Percentiles rank a stretch among this genome's conserved stretches.
Evolutionary conservation across 2,888 invertebrate genomes (phyloP).

Genomic region (Zootermopsis nevadensis): DNA sequence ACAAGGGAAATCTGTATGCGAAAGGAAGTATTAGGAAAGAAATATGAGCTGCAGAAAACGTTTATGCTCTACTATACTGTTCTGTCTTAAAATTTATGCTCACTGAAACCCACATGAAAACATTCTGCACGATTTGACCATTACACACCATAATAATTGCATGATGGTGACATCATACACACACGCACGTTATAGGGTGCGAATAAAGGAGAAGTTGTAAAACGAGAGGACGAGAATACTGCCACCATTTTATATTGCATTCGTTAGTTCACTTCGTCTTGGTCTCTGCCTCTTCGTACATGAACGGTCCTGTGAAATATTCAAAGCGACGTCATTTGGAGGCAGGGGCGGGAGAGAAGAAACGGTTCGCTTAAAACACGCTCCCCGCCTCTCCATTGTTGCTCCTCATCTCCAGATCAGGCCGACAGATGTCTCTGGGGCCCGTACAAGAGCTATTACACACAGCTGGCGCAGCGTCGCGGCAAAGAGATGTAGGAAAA

Average conservation of each 20-base stretch:
- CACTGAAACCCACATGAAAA: conserved; percentile 4
- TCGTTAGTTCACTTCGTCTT: conserved; percentile 18
- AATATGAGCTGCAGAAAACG: neutral
- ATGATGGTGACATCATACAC: neutral
- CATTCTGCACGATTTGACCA: conserved; percentile 6
- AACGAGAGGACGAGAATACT: neutral
- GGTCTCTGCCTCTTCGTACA: conserved; percentile 1
- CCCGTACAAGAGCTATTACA: conserved; percentile 7
- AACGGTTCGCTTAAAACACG: neutral
- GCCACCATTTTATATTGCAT: neutral
- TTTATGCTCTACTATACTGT: neutral
- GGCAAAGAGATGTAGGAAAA: neutral
- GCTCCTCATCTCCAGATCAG: neutral
- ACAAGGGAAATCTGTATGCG: neutral
- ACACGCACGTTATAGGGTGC: neutral
- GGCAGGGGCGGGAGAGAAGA: neutral
- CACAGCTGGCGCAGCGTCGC: conserved; percentile 4
- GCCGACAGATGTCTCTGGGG: conserved; percentile 27
- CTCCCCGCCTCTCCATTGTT: neutral
- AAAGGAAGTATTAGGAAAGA: neutral
- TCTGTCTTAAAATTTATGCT: neutral
- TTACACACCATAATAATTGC: conserved; percentile 11
- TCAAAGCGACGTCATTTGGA: conserved; percentile 44
- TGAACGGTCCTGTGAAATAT: conserved; percentile 47
- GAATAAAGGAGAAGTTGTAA: neutral